A percentile compares a stretch with the other conserved stretches of the same genome.
These are phyloP conservation scores for Hydrophis major DNA, from an alignment of 2,797 vertebrate species.

Conservation along the genomic window DNA sequence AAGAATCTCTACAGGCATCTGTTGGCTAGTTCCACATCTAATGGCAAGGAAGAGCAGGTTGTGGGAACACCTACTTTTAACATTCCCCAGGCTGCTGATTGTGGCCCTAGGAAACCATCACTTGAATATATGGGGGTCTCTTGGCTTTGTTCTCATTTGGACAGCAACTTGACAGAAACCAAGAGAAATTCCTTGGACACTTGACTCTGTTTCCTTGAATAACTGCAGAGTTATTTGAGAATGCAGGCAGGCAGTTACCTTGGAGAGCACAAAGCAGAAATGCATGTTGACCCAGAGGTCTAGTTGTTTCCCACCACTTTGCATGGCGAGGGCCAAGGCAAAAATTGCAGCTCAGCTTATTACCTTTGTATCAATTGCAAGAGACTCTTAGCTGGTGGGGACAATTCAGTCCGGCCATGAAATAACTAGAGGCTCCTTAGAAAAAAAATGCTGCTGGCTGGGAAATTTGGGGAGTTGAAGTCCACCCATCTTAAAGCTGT, in stretches of 20 bases:
- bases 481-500: background rate
- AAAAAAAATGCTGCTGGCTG: background rate
- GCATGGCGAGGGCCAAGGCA: background rate
- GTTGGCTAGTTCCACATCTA: background rate
- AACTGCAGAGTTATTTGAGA: accelerated
- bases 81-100: background rate
- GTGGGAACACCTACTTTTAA: background rate
- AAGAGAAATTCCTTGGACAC: background rate
- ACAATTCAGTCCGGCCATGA: background rate
- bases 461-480: background rate
- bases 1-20: too few species aligned
- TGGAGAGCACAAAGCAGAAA: background rate
- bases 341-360: background rate
- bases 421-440: background rate
- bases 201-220: background rate
- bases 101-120: background rate
- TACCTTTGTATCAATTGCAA: background rate
- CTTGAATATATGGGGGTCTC: background rate
- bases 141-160: background rate
- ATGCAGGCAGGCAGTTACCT: background rate
- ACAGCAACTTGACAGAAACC: background rate
- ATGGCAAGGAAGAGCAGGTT: background rate
- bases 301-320: background rate
- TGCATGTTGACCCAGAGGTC: constrained; percentile 1
- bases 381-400: background rate